Percentiles rank a stretch among this genome's conserved stretches.
Evolutionary conservation across 1,140 invertebrate species (phyloP).

Genomic region (Venustaconcha ellipsiformis): DNA sequence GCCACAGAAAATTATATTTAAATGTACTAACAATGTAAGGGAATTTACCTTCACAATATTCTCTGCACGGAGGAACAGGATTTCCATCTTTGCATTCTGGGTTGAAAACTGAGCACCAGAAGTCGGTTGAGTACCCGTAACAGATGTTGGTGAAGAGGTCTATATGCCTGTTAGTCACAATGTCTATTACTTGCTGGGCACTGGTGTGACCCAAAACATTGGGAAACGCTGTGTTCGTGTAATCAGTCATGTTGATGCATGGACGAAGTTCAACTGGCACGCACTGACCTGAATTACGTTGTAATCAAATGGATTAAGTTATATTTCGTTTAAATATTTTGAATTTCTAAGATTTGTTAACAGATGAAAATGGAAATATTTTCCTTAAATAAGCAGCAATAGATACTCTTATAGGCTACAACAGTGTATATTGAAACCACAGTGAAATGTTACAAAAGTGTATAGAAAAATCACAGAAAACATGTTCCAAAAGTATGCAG

Average conservation of each 20-base stretch:
- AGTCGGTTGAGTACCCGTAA: constrained; percentile 8
- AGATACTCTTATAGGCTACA: too few species aligned
- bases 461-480: too few species aligned
- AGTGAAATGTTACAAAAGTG: too few species aligned
- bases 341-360: too few species aligned
- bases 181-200: constrained; percentile 11
- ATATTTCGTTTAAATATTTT: too few species aligned
- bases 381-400: too few species aligned
- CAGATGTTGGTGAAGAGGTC: constrained; percentile 12
- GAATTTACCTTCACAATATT: constrained; percentile 26
- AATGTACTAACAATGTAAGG: background rate
- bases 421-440: too few species aligned
- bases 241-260: constrained; percentile 13
- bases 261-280: constrained; percentile 3
- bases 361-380: too few species aligned
- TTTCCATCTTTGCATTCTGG: constrained; percentile 14
- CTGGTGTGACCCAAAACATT: constrained; percentile 26
- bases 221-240: constrained; percentile 15
- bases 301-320: too few species aligned
- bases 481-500: too few species aligned
- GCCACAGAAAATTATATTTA: too few species aligned
- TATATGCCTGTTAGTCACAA: background rate
- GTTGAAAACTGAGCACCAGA: constrained; percentile 29
- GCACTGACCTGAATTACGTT: constrained; percentile 16
- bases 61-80: constrained; percentile 17